Evolutionary conservation across 2,888 invertebrate species (phyloP), one percentile per base, ranked within the genome.

Genomic region (Candidula unifasciata): DNA sequence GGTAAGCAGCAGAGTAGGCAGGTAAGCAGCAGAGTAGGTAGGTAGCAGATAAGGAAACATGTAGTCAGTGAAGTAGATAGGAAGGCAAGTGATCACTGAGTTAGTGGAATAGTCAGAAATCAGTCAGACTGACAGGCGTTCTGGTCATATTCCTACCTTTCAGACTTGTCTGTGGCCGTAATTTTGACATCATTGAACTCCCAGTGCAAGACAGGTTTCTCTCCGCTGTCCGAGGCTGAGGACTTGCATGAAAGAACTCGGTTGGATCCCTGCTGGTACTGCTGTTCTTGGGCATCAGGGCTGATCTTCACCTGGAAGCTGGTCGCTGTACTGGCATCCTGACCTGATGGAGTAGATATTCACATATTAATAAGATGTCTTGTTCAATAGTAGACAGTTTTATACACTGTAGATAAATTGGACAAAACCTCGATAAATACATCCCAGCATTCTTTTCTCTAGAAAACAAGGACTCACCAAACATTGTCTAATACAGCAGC

Each of bases 201-300:
- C 80, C 80, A 80, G 54, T 69, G 68, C 69, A 80, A 24, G n/a
- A 54, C 54, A 2, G 80, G 80, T 24, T 68, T 69, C 68, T 79
- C 37, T 24, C 5, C 24, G 73, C 27, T n/a, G 35, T 30, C 52
- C 54, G 69, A 27, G 2, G 69, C 13, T 0, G 69, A 64, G 0
- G 73, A 37, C 16, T 5, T 21, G 30, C 80, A 80, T 1, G 80
- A 54, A 2, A 80, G 37, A 52, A 69, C 16, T 5, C 52, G 44
- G 33, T 52, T 54, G 5, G 2, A 16, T 24, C 69, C 69, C 5
- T 21, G 2, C 8, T 69, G 16, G n/a, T 52, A 27, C 0, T 21
- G 30, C 52, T 18, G 30, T 10, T 44, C n/a, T 13, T 13, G 30
- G 24, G 35, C 6, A 3, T 68, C 68, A 13, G 80, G 80, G 54